A percentile compares a stretch with the other conserved stretches of the same genome.
Conservation (phyloP, 1,140 invertebrate species). For the Stenopsyche tienmushanensis region DNA sequence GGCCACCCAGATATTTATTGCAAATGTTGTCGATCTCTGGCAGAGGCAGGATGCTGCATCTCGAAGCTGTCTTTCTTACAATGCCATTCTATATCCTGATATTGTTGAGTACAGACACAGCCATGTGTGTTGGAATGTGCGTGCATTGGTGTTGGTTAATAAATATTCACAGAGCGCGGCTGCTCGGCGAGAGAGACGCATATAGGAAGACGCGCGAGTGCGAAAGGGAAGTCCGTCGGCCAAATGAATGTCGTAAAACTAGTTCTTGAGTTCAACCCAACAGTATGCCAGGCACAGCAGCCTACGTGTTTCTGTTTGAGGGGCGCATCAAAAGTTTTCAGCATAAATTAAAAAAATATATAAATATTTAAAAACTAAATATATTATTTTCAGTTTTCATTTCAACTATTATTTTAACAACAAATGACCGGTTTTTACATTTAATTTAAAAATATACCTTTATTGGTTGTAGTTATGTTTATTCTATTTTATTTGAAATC, state of each 20-base stretch:
- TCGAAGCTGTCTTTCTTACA: conserved; percentile 1
- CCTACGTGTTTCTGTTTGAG: conserved; percentile 6
- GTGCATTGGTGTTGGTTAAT: not conserved
- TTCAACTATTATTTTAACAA: too few species aligned
- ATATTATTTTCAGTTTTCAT: not conserved
- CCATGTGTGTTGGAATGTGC: conserved; percentile 12
- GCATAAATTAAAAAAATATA: not conserved
- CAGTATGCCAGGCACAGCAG: not conserved
- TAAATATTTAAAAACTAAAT: conserved; percentile 1
- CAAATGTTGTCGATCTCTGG: not conserved
- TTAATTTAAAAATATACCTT: too few species aligned
- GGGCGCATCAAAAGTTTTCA: not conserved
- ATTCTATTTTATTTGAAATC: too few species aligned
- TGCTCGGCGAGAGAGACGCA: conserved; percentile 1
- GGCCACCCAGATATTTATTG: too few species aligned
- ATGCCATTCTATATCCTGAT: not conserved
- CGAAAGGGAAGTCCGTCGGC: not conserved
- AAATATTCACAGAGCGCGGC: conserved; percentile 17
- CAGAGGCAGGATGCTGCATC: not conserved
- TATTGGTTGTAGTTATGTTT: too few species aligned
- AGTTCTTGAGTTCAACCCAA: conserved; percentile 17
- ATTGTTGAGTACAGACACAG: not conserved
- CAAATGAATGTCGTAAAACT: conserved; percentile 35
- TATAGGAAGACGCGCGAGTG: not conserved
- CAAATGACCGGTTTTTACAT: too few species aligned